Conservation (phyloP, 2,113 vertebrate species). For the Eleginops maclovinus region DNA sequence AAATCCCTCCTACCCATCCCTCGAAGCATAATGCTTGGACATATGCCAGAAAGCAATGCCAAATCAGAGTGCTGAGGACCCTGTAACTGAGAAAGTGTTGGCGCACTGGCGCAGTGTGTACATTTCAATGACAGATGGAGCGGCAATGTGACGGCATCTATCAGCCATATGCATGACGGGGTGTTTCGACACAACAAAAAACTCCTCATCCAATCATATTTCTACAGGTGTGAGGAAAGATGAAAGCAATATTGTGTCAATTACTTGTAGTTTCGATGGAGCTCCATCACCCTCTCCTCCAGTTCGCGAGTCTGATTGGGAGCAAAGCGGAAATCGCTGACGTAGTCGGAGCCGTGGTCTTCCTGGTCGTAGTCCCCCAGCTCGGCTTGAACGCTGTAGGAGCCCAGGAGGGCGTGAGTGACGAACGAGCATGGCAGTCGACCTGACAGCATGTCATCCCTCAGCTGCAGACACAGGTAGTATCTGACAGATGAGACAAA, state of each 20-base stretch:
- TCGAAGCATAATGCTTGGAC: conserved; percentile 10
- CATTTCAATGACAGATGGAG: conserved; percentile 51
- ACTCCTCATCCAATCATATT: conserved; percentile 1
- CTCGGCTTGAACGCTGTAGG: conserved; percentile 95
- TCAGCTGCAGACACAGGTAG: conserved; percentile 98
- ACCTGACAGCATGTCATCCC: conserved; percentile 96
- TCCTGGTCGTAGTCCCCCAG: conserved; percentile 94
- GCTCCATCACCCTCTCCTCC: conserved; percentile 97
- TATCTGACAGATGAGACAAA: conserved; percentile 86
- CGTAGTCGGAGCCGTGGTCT: conserved; percentile 92
- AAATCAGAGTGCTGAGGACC: conserved; percentile 14
- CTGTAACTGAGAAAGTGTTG: conserved; percentile 32
- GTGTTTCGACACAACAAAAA: conserved; percentile 3
- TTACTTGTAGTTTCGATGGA: conserved; percentile 97
- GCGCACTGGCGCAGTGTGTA: conserved; percentile 19
- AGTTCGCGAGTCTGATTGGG: conserved; percentile 97
- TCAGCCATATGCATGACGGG: conserved; percentile 20
- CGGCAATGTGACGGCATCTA: conserved; percentile 25
- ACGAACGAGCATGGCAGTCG: conserved; percentile 98
- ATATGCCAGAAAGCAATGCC: conserved; percentile 30
- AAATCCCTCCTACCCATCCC: conserved; percentile 6
- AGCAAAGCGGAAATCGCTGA: conserved; percentile 94
- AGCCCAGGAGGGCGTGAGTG: conserved; percentile 96
- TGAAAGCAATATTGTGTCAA: conserved; percentile 5
- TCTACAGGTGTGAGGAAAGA: background rate